phyloP scores from a whole-genome alignment of 2,797 vertebrate genomes.

The Cheirogaleus major region DNA sequence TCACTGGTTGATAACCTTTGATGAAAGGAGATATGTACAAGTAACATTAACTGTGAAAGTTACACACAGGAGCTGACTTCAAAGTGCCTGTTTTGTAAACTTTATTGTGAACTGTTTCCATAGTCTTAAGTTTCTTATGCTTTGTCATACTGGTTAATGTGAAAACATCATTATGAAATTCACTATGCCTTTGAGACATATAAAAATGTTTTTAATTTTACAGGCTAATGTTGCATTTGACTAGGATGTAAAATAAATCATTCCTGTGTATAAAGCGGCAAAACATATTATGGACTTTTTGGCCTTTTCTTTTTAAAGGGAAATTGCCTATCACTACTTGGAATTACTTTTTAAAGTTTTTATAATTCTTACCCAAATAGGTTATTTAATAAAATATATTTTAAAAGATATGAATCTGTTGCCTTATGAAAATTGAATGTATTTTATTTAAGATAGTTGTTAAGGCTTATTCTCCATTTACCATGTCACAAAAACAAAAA shows the following conservation, averaged over 20 bases:
- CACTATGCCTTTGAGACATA: conserved; percentile 56
- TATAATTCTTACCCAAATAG: conserved; percentile 79
- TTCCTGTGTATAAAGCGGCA: conserved; percentile 84
- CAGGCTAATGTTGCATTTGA: conserved; percentile 61
- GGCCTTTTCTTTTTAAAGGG: conserved; percentile 52
- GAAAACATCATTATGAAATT: conserved; percentile 64
- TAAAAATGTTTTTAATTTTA: conserved; percentile 65
- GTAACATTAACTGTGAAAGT: conserved; percentile 43
- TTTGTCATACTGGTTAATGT: conserved; percentile 63
- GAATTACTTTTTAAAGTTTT: conserved; percentile 80
- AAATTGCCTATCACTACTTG: conserved; percentile 76
- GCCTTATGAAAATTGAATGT: conserved; percentile 52
- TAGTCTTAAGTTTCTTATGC: conserved; percentile 64
- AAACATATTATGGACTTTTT: conserved; percentile 69
- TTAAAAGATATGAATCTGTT: conserved; percentile 64
- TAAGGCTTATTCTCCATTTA: conserved; percentile 11
- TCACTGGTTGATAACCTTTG: conserved; percentile 73
- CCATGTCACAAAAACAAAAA: background rate
- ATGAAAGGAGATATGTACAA: conserved; percentile 65
- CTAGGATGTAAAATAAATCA: conserved; percentile 72
- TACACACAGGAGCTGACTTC: conserved; percentile 57
- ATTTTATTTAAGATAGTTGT: conserved; percentile 29
- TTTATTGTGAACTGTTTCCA: conserved; percentile 56
- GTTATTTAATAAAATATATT: conserved; percentile 85
- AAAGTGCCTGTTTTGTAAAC: conserved; percentile 68